Evolutionary conservation across 2,113 vertebrate species (phyloP).

Genomic region (Eublepharis macularius): DNA sequence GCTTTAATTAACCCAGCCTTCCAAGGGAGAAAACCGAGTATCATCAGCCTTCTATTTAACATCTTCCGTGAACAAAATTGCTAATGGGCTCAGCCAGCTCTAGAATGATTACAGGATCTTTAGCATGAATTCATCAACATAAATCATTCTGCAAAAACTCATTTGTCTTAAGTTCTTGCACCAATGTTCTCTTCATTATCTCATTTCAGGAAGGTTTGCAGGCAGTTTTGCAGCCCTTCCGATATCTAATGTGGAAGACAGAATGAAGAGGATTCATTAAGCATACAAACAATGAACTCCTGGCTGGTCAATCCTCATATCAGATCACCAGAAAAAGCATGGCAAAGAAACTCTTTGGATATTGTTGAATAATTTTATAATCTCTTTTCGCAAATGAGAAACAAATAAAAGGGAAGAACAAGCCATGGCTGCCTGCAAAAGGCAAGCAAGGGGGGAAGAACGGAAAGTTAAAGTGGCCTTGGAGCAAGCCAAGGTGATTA

Average conservation of each 20-base stretch:
- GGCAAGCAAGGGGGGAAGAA: no score
- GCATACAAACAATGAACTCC: neutral
- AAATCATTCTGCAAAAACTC: constrained; percentile 50
- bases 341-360: neutral
- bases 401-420: neutral
- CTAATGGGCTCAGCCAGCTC: constrained; percentile 6
- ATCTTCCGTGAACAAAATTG: constrained; percentile 31
- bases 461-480: no score
- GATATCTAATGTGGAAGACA: constrained; percentile 9
- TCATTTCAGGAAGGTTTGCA: constrained; percentile 20
- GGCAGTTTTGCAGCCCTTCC: constrained; percentile 15
- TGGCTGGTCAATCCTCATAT: neutral
- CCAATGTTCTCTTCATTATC: constrained; percentile 35
- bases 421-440: neutral
- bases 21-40: constrained; percentile 14
- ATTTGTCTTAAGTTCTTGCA: constrained; percentile 46
- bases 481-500: no score
- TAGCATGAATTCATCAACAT: constrained; percentile 19
- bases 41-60: constrained; percentile 12
- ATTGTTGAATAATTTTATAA: neutral
- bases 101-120: constrained; percentile 40
- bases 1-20: constrained; percentile 45
- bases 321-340: neutral
- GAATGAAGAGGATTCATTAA: constrained; percentile 6
- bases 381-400: neutral